These are phyloP conservation scores for Philonicus albiceps DNA, from an alignment of 2,888 invertebrate species.

Conservation along the genomic window DNA sequence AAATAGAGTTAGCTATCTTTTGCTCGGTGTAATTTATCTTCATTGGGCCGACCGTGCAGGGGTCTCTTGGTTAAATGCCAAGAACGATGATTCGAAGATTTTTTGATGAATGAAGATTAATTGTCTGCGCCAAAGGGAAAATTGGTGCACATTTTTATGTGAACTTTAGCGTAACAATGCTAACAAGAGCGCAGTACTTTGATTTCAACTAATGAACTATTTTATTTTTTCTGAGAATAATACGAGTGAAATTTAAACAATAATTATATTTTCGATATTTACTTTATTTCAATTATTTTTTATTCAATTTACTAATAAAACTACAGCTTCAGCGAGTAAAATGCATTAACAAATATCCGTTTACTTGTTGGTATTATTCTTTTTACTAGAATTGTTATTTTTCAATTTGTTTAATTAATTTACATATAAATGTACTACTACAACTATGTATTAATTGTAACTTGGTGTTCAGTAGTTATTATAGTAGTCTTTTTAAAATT, in stretches of 20 bases:
- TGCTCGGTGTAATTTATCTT: constrained; percentile 18
- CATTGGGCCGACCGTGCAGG: not conserved
- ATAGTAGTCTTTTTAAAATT: too few species aligned
- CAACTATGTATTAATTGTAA: too few species aligned
- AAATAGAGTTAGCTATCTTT: not conserved
- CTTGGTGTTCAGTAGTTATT: too few species aligned
- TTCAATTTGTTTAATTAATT: too few species aligned
- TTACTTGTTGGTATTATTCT: too few species aligned
- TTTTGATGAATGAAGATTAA: constrained; percentile 27
- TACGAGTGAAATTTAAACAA: not conserved
- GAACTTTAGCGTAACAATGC: not conserved
- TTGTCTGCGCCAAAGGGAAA: not conserved
- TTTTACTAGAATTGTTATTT: too few species aligned
- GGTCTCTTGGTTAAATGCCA: not conserved
- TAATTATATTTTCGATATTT: too few species aligned
- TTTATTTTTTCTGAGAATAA: not conserved
- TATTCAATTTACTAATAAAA: not conserved
- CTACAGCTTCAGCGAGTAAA: not conserved
- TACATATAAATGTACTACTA: too few species aligned
- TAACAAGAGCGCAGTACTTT: not conserved
- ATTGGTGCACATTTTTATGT: not conserved
- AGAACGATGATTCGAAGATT: constrained; percentile 30
- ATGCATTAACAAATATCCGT: not conserved
- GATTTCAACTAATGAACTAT: not conserved
- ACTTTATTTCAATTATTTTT: not conserved